A percentile compares a stretch with the other conserved stretches of the same genome.
These are phyloP conservation scores for Myotis pilosus DNA, from an alignment of 2,797 vertebrate species.

Conservation along the genomic window DNA sequence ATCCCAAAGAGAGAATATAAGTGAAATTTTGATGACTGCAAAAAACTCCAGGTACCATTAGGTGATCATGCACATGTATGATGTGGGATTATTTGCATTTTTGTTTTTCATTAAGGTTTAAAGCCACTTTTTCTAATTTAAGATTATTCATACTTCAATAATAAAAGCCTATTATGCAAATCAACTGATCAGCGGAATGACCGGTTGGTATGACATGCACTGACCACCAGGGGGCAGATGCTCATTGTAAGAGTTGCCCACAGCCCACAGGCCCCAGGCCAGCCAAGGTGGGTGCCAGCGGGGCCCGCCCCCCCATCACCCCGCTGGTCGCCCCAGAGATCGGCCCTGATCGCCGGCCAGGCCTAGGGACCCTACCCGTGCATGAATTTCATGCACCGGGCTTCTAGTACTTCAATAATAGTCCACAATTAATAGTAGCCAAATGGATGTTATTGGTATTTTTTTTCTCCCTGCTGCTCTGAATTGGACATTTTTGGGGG, in stretches of 20 bases:
- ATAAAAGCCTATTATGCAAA: no score
- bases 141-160: background rate
- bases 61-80: background rate
- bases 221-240: no score
- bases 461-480: background rate
- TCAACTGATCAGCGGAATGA: no score
- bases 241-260: no score
- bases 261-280: no score
- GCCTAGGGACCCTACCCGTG: no score
- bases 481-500: constrained; percentile 26
- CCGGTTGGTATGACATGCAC: no score
- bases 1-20: constrained; percentile 66
- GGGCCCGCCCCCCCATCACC: no score
- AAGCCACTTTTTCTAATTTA: background rate
- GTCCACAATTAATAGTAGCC: background rate
- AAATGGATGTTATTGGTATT: background rate
- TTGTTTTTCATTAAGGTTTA: constrained; percentile 19
- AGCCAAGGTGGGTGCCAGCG: no score
- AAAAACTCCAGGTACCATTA: background rate
- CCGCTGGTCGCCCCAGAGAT: no score
- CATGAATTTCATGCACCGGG: no score
- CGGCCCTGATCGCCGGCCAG: no score
- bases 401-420: background rate
- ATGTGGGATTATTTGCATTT: background rate
- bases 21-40: constrained; percentile 70